These are phyloP conservation scores for Ricordea florida DNA, from an alignment of 92 coral and sea anemone species.

Conservation along the genomic window DNA sequence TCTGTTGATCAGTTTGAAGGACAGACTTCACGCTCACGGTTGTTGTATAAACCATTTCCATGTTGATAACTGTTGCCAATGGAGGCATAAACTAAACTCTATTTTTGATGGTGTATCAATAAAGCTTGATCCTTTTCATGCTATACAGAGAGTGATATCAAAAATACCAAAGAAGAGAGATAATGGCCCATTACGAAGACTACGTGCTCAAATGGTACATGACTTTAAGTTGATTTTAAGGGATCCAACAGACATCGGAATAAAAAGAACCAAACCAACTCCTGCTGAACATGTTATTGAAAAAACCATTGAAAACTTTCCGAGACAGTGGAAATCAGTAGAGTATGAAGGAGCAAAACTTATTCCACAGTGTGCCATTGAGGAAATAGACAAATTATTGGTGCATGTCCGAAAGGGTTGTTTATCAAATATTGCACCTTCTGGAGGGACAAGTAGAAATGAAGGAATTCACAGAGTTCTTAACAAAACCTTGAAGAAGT, in stretches of 20 bases:
- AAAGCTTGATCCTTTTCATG: slow-evolving; percentile 44
- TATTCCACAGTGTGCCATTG: slow-evolving; percentile 28
- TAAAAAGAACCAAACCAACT: slow-evolving; percentile 43
- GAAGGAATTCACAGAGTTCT: slow-evolving; percentile 44
- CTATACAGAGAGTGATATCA: slow-evolving; percentile 18
- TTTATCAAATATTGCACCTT: slow-evolving; percentile 30
- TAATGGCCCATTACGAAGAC: slow-evolving; percentile 1
- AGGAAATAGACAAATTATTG: slow-evolving; percentile 26
- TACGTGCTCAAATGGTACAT: background rate
- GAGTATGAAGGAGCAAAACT: slow-evolving; percentile 9
- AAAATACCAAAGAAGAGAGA: slow-evolving; percentile 30
- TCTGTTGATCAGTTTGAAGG: slow-evolving; percentile 6
- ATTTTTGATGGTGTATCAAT: slow-evolving; percentile 14
- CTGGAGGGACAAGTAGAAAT: slow-evolving; percentile 50
- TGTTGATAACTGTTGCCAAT: slow-evolving; percentile 29
- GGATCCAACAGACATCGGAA: slow-evolving; percentile 40
- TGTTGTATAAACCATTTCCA: background rate
- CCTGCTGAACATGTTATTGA: slow-evolving; percentile 5
- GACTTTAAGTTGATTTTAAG: slow-evolving; percentile 15
- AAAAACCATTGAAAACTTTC: slow-evolving; percentile 12
- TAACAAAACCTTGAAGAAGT: slow-evolving; percentile 28
- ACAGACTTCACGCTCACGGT: background rate
- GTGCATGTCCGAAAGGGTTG: slow-evolving; percentile 41
- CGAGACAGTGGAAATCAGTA: slow-evolving; percentile 37
- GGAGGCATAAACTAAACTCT: slow-evolving; percentile 20